Base-by-base conservation (phyloP, 2,888 invertebrate genomes). In the Palloptera scutellata region DNA sequence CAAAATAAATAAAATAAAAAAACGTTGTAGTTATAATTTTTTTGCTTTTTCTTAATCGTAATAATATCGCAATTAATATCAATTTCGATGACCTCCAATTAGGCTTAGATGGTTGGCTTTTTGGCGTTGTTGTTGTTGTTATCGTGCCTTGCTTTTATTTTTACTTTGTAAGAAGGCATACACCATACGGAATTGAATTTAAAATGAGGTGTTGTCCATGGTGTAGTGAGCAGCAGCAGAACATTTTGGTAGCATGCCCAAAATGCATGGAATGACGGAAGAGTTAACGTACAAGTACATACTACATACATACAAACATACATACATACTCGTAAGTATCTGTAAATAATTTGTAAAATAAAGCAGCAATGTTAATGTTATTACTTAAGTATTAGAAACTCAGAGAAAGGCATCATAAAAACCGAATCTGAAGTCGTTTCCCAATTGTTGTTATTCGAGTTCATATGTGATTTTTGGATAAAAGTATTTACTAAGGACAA, bases 51-150 rank as follows among this genome's bases (percentile, higher is more conserved):
- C 30, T 30, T 4, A n/a, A 11, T 15, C 15, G 48, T 48, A 48
- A 15, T 15, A 48, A 48, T 15, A 48, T 48, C 3, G 48, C 6
- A 48, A 48, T 48, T 48, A 48, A 48, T 48, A 48, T 48, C 11
- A 48, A 48, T 48, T 48, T 48, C 48, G 10, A n/a, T 48, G 48
- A 48, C 48, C 48, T 48, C 48, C n/a, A 13, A 48, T n/a, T 48
- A 6, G 48, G 48, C 48, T 48, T 48, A 48, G 48, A 48, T 13
- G 48, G 48, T 48, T 48, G 13, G 48, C 48, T 13, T 48, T 48
- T 48, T 48, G 5, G 5, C 11, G n/a, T 15, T 48, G 13, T 15
- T n/a, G 48, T 48, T 48, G 11, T 45, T 45, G 45, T 45, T 45
- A 11, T 20, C 9, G 17, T 17, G 30, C n/a, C 30, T 40, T 57